Evolutionary conservation across 2,113 vertebrate species (phyloP).

Genomic region (Paracanthobrama guichenoti): DNA sequence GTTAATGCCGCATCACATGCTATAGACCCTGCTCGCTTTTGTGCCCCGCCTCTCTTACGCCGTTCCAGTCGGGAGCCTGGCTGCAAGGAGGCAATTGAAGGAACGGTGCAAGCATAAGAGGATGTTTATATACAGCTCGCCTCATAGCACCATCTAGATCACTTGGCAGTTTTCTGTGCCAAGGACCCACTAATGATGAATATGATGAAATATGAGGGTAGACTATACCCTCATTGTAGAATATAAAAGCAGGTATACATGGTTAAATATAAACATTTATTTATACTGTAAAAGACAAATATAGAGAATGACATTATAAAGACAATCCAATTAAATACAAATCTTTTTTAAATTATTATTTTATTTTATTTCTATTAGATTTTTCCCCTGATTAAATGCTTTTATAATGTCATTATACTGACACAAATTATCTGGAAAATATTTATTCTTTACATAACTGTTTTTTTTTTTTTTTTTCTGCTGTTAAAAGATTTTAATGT

Average conservation of each 20-base stretch:
- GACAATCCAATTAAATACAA: not conserved
- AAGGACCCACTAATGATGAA: not conserved
- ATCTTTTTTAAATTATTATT: not conserved
- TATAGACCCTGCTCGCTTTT: not conserved
- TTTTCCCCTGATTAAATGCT: not conserved
- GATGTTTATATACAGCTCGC: not conserved
- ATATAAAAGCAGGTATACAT: not conserved
- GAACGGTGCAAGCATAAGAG: not conserved
- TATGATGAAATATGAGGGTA: not conserved
- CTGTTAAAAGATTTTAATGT: not conserved
- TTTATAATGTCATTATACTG: not conserved
- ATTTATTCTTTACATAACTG: too few relatives aligned
- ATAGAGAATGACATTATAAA: not conserved
- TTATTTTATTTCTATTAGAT: not conserved
- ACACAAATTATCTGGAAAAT: not conserved
- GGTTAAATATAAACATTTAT: too few relatives aligned
- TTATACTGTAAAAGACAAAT: too few relatives aligned
- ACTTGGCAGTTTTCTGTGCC: not conserved
- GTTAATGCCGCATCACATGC: not conserved
- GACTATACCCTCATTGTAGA: not conserved
- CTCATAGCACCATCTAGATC: not conserved
- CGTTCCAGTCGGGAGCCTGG: not conserved
- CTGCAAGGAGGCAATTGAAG: not conserved
- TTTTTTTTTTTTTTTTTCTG: not conserved
- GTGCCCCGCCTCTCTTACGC: not conserved